phyloP scores from a whole-genome alignment of 2,797 vertebrate genomes.

The Anguilla megastoma region DNA sequence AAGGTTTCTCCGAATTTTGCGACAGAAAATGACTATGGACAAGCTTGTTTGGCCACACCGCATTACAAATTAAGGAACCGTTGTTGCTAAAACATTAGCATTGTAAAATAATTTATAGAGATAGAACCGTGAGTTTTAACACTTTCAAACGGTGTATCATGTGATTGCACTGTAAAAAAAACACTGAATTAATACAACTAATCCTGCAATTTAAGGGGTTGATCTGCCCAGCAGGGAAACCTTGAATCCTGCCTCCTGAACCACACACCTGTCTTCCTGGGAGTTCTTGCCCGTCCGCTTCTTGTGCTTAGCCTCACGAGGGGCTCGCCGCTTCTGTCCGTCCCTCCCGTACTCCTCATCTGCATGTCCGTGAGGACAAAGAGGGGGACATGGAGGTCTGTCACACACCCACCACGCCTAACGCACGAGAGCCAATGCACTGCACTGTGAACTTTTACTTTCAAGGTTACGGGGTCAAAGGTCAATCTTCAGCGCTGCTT shows the following conservation, averaged over 20 bases:
- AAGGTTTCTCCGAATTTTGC: too few species aligned
- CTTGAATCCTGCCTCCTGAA: neutral
- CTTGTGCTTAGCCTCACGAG: slow-evolving; percentile 92
- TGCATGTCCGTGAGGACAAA: slow-evolving; percentile 61
- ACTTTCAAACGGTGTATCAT: too few species aligned
- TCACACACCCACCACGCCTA: neutral
- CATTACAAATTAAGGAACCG: too few species aligned
- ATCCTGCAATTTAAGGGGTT: neutral
- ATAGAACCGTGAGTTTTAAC: too few species aligned
- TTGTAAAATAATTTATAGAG: too few species aligned
- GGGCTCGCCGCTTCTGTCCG: slow-evolving; percentile 93
- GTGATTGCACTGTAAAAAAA: too few species aligned
- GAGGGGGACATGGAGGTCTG: neutral
- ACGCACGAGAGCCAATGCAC: neutral
- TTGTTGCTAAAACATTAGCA: too few species aligned
- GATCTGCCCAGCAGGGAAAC: neutral
- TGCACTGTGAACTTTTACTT: neutral
- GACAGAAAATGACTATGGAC: too few species aligned
- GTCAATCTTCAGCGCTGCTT: neutral
- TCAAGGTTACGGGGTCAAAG: neutral
- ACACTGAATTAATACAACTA: too few species aligned
- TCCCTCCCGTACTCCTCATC: slow-evolving; percentile 92
- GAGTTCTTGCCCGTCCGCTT: slow-evolving; percentile 86
- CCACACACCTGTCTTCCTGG: slow-evolving; percentile 90
- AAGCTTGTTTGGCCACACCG: too few species aligned